phyloP scores from a whole-genome alignment of 1,140 invertebrate species.

The Mya arenaria region DNA sequence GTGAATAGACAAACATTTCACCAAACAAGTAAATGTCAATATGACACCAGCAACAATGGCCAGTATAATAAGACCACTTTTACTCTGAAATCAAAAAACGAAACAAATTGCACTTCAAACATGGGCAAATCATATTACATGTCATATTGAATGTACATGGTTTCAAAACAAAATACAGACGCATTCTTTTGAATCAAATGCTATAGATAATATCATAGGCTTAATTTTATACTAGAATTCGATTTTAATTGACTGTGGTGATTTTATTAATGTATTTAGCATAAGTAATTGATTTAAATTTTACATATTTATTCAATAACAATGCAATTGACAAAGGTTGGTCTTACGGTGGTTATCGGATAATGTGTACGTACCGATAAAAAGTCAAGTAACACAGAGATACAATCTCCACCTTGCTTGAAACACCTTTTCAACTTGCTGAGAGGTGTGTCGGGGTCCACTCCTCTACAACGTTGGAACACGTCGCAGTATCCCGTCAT shows the following conservation, averaged over 20 bases:
- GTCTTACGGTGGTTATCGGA: not conserved
- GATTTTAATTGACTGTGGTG: not conserved
- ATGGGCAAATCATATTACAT: not conserved
- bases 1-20: conserved; percentile 1
- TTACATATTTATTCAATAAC: not conserved
- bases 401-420: not conserved
- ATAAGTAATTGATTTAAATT: not conserved
- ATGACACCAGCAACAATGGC: not conserved
- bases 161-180: not conserved
- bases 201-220: no score
- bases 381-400: not conserved
- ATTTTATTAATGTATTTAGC: not conserved
- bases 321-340: no score
- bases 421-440: not conserved
- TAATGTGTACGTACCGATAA: not conserved
- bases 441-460: conserved; percentile 13
- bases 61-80: conserved; percentile 1
- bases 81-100: not conserved
- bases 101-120: not conserved
- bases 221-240: no score
- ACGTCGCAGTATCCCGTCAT: conserved; percentile 24
- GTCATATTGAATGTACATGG: not conserved
- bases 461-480: conserved; percentile 18
- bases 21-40: conserved; percentile 1
- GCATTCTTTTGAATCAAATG: not conserved